Conservation (phyloP, 2,797 vertebrate species). For the Antennarius maculatus region DNA sequence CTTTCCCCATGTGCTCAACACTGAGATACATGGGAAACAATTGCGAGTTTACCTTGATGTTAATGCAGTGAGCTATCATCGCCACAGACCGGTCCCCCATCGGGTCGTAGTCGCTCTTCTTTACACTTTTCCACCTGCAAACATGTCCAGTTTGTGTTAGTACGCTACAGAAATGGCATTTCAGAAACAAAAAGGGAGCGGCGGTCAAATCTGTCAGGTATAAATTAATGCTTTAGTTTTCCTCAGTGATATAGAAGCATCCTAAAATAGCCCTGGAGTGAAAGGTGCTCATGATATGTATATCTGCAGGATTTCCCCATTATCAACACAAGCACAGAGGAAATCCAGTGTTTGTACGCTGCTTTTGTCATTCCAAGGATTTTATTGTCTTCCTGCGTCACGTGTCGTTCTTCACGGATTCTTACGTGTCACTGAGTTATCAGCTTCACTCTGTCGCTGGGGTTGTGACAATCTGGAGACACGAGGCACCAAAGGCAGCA, state of each 20-base stretch:
- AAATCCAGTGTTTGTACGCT: slow-evolving; percentile 73
- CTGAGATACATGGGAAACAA: slow-evolving; percentile 64
- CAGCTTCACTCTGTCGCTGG: slow-evolving; percentile 26
- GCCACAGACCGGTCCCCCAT: slow-evolving; percentile 16
- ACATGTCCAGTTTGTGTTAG: neutral
- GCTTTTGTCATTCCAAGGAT: slow-evolving; percentile 53
- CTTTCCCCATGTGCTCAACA: slow-evolving; percentile 71
- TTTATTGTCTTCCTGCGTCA: slow-evolving; percentile 79
- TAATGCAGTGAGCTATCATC: slow-evolving; percentile 46
- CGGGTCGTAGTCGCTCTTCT: slow-evolving; percentile 25
- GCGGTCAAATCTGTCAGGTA: no score
- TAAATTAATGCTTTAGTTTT: no score
- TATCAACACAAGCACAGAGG: slow-evolving; percentile 72
- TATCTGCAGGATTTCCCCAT: slow-evolving; percentile 79
- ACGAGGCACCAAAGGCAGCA: slow-evolving; percentile 27
- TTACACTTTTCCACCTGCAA: slow-evolving; percentile 7
- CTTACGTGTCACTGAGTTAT: slow-evolving; percentile 58
- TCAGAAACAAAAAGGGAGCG: no score
- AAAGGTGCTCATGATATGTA: slow-evolving; percentile 36
- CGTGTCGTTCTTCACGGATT: slow-evolving; percentile 43
- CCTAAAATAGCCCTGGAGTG: no score
- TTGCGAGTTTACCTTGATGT: slow-evolving; percentile 58
- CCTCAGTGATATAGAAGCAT: no score
- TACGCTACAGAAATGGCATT: no score
- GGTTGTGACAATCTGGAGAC: slow-evolving; percentile 40